These are phyloP conservation scores for Lepisosteus osseus DNA, from an alignment of 2,113 vertebrate species.

Conservation along the genomic window DNA sequence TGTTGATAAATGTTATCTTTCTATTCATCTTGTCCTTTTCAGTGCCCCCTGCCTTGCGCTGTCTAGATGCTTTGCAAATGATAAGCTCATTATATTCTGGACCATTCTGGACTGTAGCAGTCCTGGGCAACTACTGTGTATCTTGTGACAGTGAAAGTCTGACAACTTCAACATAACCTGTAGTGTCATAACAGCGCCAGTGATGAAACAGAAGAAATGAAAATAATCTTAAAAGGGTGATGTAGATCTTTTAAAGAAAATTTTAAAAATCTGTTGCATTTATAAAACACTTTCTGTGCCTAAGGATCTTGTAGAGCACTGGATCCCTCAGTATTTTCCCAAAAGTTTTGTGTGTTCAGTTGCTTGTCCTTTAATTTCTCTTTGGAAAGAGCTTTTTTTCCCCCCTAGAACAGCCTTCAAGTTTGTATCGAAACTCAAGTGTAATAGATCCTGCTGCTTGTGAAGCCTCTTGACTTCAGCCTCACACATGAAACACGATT, in stretches of 20 bases:
- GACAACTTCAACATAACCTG: neutral
- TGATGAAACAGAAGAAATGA: neutral
- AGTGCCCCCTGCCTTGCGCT: constrained; percentile 47
- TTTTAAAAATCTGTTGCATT: too few species aligned
- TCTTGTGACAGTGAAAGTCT: neutral
- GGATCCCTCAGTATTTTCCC: too few species aligned
- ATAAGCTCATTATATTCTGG: constrained; percentile 32
- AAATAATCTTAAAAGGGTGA: neutral
- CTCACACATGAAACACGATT: neutral
- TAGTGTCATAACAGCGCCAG: neutral
- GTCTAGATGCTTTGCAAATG: constrained; percentile 25
- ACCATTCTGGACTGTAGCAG: neutral
- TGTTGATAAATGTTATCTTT: constrained; percentile 50
- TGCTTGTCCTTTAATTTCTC: too few species aligned
- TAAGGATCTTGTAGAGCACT: too few species aligned
- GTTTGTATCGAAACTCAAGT: neutral
- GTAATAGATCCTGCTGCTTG: neutral
- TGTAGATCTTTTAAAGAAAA: neutral
- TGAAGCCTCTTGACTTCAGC: neutral
- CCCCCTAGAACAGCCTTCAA: too few species aligned
- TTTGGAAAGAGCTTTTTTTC: too few species aligned
- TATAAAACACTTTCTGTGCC: too few species aligned
- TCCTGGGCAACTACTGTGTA: neutral
- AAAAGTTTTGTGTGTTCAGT: too few species aligned
- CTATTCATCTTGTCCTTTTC: constrained; percentile 50